A percentile compares a stretch with the other conserved stretches of the same genome.
Conservation (phyloP, 2,113 vertebrate species). For the Drymodes brunneopygia region DNA sequence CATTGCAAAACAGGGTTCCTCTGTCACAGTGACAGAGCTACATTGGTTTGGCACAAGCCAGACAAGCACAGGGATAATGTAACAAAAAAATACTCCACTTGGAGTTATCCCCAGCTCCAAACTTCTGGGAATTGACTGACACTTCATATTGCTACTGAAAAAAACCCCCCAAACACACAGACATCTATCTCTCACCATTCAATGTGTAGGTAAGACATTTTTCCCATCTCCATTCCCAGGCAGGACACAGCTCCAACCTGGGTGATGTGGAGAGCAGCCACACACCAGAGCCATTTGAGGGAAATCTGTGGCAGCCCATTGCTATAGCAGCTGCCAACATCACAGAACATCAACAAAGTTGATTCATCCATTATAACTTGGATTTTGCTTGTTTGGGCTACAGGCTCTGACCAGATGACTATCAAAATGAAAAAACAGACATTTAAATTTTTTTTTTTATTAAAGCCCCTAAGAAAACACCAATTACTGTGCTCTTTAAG, state of each 20-base stretch:
- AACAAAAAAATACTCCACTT: not conserved
- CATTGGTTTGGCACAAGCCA: not conserved
- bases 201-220: not conserved
- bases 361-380: not conserved
- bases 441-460: no score
- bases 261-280: not conserved
- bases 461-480: not conserved
- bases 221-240: not conserved
- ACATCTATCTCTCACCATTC: not conserved
- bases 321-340: not conserved
- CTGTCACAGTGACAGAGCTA: not conserved
- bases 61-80: not conserved
- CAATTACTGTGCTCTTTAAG: not conserved
- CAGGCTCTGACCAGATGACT: not conserved
- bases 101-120: not conserved
- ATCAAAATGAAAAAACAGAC: not conserved
- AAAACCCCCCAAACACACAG: not conserved
- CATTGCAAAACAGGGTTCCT: not conserved
- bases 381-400: not conserved
- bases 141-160: not conserved
- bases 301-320: not conserved
- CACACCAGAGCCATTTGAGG: not conserved
- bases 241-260: not conserved
- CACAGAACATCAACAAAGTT: not conserved
- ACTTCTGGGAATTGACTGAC: not conserved